These are phyloP conservation scores for Agrilus mali DNA, from an alignment of 2,888 invertebrate genomes.

Conservation along the genomic window DNA sequence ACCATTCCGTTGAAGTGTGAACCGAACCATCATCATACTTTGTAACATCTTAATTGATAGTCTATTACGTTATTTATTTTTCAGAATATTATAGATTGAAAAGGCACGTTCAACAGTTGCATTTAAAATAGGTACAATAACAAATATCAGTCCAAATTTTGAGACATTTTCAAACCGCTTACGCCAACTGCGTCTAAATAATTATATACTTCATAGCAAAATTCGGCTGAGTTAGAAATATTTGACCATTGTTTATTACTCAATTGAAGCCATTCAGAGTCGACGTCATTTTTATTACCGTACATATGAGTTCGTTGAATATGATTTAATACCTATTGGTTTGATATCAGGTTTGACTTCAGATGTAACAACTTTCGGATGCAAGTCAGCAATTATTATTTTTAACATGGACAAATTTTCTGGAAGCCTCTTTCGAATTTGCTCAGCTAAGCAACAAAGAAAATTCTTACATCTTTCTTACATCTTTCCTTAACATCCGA, in stretches of 20 bases:
- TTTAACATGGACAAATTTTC: conserved; percentile 16
- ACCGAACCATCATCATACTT: conserved; percentile 3
- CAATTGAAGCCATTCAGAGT: conserved; percentile 12
- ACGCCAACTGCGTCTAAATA: background rate
- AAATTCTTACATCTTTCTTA: too few species aligned
- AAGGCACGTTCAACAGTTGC: conserved; percentile 1
- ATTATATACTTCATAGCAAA: conserved; percentile 2
- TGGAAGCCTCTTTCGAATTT: conserved; percentile 16
- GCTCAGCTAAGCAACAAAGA: conserved; percentile 9
- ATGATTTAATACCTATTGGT: conserved; percentile 7
- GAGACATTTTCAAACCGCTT: background rate
- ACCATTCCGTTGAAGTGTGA: conserved; percentile 7
- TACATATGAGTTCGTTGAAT: conserved; percentile 11
- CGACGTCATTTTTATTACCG: conserved; percentile 10
- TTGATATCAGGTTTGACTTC: conserved; percentile 12
- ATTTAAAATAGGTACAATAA: background rate
- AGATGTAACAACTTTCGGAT: conserved; percentile 10
- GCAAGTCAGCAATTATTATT: conserved; percentile 11
- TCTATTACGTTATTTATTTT: conserved; percentile 3
- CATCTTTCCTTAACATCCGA: conserved; percentile 13
- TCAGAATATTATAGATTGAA: background rate
- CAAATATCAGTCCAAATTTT: conserved; percentile 1
- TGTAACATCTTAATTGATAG: conserved; percentile 2
- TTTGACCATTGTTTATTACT: conserved; percentile 10
- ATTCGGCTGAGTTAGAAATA: conserved; percentile 3